Base-by-base conservation (phyloP, 2,797 vertebrate species). In the Megaceryle alcyon region DNA sequence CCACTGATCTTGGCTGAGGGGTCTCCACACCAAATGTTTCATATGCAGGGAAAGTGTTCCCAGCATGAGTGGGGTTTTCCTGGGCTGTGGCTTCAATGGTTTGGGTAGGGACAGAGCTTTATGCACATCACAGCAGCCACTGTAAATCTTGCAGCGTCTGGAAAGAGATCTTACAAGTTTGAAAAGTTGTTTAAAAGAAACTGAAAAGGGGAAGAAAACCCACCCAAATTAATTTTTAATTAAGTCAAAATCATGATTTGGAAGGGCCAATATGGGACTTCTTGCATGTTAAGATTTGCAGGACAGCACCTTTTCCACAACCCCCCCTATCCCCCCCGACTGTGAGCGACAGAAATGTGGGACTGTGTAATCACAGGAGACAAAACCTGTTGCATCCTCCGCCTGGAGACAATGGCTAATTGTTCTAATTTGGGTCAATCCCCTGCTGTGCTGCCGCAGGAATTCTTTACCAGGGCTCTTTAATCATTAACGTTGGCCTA, bases 351-450 rank as follows among this genome's bases (percentile, higher is more conserved):
- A 78, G 90, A 46, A 61, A 51, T 7, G 31, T 8, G 72, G 33
- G 79, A 13, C 82, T 49, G 8, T 25, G 72, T 64, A n/a, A 54
- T 19, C 86, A 64, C 2, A 3, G 1, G 1, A 69, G 66, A 70
- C 41, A 56, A 20, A 15, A 81, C 33, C 79, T 69, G 71, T 78
- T 16, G 13, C 86, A 72, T 88, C 65, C 49, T 69, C 21, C 0
- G 3, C 43, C 61, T 9, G 2, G 14, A 72, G 88, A 91, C 95
- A 95, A 93, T 71, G 72, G 84, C 57, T 92, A 92, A 96, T 96
- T 96, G 96, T 93, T 96, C 82, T 86, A 71, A 94, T 94, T 95
- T 89, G 82, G 92, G 94, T 92, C 91, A 69, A 6, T 69, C 28
- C 81, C 88, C 84, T 66, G 88, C 90, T 48, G 94, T 16, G 83